A percentile compares a stretch with the other conserved stretches of the same genome.
These are phyloP conservation scores for Gallirallus australis DNA, from an alignment of 2,797 vertebrate genomes.

Conservation along the genomic window DNA sequence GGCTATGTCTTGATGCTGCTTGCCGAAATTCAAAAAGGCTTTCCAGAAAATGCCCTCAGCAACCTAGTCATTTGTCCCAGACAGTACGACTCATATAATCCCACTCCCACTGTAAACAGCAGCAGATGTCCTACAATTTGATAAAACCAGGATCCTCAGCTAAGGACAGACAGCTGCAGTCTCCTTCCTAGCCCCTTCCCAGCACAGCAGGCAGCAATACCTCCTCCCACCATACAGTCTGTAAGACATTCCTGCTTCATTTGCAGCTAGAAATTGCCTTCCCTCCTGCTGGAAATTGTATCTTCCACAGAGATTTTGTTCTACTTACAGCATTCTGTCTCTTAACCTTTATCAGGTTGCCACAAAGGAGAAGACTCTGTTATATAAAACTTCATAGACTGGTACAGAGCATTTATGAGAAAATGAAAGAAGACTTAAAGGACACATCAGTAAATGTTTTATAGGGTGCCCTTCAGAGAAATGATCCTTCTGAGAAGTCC, in stretches of 20 bases:
- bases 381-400: neutral
- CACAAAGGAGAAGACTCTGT: neutral
- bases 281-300: neutral
- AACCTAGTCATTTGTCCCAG: neutral
- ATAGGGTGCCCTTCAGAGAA: neutral
- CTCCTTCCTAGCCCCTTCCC: neutral
- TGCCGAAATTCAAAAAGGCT: neutral
- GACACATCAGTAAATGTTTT: slow-evolving; percentile 22
- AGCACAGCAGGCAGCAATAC: neutral
- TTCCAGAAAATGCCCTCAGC: neutral
- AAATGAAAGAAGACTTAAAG: neutral
- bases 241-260: neutral
- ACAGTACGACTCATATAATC: neutral
- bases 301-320: slow-evolving; percentile 14
- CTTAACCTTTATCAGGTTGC: slow-evolving; percentile 39
- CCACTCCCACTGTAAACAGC: neutral
- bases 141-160: neutral
- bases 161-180: neutral
- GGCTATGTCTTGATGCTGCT: neutral
- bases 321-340: neutral
- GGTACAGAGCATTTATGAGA: neutral
- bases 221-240: neutral
- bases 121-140: neutral
- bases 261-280: slow-evolving; percentile 2
- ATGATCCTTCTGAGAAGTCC: neutral